These are phyloP conservation scores for Macaria notata DNA, from an alignment of 2,888 invertebrate genomes.

Conservation along the genomic window DNA sequence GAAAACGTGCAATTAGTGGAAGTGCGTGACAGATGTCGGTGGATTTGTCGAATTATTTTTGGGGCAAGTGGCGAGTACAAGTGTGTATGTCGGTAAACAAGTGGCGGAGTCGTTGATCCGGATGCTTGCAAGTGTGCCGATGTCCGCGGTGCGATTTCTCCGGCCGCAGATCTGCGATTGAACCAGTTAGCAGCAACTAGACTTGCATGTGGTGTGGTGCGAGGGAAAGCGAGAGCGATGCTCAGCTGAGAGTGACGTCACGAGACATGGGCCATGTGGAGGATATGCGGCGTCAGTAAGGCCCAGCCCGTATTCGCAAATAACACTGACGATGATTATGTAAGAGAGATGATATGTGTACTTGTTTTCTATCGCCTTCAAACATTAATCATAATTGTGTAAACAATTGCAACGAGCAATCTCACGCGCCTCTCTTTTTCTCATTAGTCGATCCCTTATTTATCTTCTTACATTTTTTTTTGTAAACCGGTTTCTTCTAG, in stretches of 20 bases:
- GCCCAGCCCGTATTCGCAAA: slow-evolving; percentile 68
- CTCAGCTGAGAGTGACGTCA: slow-evolving; percentile 69
- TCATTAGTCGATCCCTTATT: no score
- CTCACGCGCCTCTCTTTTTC: no score
- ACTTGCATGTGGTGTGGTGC: slow-evolving; percentile 52
- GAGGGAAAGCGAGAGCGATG: slow-evolving; percentile 73
- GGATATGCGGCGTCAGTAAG: slow-evolving; percentile 78
- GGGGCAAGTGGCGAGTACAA: slow-evolving; percentile 19
- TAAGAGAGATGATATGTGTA: slow-evolving; percentile 45
- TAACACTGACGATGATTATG: slow-evolving; percentile 68
- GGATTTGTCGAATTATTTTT: slow-evolving; percentile 37
- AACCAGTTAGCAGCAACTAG: slow-evolving; percentile 58
- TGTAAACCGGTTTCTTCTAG: no score
- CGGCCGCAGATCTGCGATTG: slow-evolving; percentile 60
- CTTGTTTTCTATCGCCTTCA: no score
- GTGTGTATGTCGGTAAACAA: slow-evolving; percentile 34
- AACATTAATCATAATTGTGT: no score
- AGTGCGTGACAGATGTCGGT: slow-evolving; percentile 30
- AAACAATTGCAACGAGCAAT: no score
- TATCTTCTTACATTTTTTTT: no score
- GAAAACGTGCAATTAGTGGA: slow-evolving; percentile 11
- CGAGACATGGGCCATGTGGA: slow-evolving; percentile 79
- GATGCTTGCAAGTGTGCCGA: slow-evolving; percentile 68
- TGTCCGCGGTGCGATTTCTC: slow-evolving; percentile 67
- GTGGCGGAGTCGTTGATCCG: slow-evolving; percentile 51